These are phyloP conservation scores for Drosophila heteroneura DNA, from an alignment of 2,888 invertebrate genomes.

Conservation along the genomic window DNA sequence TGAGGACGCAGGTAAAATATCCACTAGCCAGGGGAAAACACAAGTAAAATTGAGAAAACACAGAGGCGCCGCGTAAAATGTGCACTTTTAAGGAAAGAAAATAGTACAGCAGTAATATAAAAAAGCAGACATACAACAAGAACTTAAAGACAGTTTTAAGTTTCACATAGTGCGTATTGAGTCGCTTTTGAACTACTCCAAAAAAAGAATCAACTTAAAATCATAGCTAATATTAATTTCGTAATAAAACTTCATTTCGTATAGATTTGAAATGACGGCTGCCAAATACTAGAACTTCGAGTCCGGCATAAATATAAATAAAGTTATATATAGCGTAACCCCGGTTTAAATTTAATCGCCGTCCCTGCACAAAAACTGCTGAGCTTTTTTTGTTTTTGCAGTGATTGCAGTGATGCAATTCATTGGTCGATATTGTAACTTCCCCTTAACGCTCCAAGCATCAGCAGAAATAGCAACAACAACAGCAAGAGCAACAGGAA, in stretches of 20 bases:
- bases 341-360: slow-evolving; percentile 1
- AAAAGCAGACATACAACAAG: neutral
- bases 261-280: neutral
- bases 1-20: slow-evolving; percentile 11
- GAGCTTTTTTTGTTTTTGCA: slow-evolving; percentile 14
- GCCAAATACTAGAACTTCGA: neutral
- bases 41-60: neutral
- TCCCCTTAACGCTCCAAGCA: slow-evolving; percentile 18
- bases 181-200: neutral
- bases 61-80: slow-evolving; percentile 11
- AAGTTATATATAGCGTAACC: neutral
- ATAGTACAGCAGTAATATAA: no score
- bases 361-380: slow-evolving; percentile 32
- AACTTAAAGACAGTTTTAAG: neutral
- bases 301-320: neutral
- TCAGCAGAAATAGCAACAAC: slow-evolving; percentile 28
- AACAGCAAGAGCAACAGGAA: slow-evolving; percentile 36
- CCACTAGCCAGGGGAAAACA: neutral
- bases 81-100: no score
- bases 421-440: slow-evolving; percentile 62
- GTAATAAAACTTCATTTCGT: neutral
- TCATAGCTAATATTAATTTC: neutral
- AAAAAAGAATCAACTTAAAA: neutral
- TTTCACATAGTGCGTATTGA: neutral
- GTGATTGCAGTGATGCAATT: slow-evolving; percentile 59